Conservation (phyloP, 2,113 vertebrate species). For the Theristicus caerulescens region DNA sequence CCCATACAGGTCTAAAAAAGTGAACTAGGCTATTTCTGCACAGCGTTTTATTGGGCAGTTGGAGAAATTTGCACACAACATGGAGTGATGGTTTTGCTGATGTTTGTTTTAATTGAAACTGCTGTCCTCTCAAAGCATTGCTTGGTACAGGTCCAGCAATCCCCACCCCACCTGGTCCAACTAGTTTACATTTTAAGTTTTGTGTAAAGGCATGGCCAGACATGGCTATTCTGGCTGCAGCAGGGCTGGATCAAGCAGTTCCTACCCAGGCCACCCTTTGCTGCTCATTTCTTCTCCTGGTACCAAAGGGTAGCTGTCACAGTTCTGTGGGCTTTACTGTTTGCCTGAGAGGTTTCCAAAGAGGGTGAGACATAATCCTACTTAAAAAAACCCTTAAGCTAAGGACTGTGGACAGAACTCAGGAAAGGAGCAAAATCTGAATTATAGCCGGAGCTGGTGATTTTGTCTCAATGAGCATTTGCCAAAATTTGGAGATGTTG, state of each 20-base stretch:
- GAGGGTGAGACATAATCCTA: not conserved
- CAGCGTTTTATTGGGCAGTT: not conserved
- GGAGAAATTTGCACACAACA: not conserved
- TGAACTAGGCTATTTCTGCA: not conserved
- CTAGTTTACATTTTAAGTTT: not conserved
- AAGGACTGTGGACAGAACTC: not conserved
- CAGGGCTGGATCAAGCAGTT: not conserved
- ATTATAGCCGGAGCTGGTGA: not conserved
- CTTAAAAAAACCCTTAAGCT: not conserved
- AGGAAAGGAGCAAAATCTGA: not conserved
- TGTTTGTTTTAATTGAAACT: not conserved
- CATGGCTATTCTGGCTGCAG: not conserved
- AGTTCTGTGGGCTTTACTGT: not conserved
- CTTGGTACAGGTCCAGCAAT: not conserved
- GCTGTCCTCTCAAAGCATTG: not conserved
- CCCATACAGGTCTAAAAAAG: not conserved
- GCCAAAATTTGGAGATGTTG: not conserved
- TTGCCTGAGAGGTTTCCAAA: not conserved
- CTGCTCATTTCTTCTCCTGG: not conserved
- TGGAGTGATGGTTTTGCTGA: not conserved
- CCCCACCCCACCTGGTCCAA: not conserved
- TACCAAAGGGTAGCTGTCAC: not conserved
- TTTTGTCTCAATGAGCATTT: not conserved
- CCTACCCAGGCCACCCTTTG: not conserved
- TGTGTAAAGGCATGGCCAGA: accelerated